phyloP scores from a whole-genome alignment of 2,113 vertebrate species.

The Pagrus major region DNA sequence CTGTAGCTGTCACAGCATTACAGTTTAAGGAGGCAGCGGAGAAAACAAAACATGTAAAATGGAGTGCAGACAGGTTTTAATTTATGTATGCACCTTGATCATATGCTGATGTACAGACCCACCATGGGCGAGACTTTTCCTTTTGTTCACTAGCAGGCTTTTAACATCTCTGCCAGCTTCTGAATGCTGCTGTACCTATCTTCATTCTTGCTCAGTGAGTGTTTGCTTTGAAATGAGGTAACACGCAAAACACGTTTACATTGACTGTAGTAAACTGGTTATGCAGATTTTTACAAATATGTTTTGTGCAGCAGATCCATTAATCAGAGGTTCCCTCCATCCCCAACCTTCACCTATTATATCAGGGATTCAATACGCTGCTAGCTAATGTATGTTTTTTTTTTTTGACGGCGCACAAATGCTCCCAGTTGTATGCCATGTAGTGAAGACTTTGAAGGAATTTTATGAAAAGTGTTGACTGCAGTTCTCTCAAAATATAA shows the following conservation, averaged over 20 bases:
- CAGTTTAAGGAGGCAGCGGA: constrained; percentile 4
- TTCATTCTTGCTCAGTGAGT: no score
- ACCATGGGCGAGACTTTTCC: background rate
- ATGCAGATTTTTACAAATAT: background rate
- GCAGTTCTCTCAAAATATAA: no score
- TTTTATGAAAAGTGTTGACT: no score
- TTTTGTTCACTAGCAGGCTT: background rate
- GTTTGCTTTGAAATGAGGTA: background rate
- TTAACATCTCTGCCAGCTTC: constrained; percentile 1
- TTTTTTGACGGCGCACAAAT: background rate
- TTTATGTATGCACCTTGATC: constrained; percentile 14
- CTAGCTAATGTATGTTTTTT: background rate
- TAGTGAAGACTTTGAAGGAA: no score
- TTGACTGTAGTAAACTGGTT: background rate
- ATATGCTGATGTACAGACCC: background rate
- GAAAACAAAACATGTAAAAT: constrained; percentile 24
- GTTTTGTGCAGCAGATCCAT: background rate
- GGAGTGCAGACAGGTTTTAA: background rate
- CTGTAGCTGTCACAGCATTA: constrained; percentile 23
- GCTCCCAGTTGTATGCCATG: no score
- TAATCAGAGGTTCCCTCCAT: background rate
- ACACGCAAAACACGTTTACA: background rate
- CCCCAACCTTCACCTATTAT: background rate
- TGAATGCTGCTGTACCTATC: background rate
- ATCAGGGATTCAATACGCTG: background rate